Percentiles rank a stretch among this genome's conserved stretches.
phyloP scores from a whole-genome alignment of 2,113 vertebrate species.

The Phyllopteryx taeniolatus region DNA sequence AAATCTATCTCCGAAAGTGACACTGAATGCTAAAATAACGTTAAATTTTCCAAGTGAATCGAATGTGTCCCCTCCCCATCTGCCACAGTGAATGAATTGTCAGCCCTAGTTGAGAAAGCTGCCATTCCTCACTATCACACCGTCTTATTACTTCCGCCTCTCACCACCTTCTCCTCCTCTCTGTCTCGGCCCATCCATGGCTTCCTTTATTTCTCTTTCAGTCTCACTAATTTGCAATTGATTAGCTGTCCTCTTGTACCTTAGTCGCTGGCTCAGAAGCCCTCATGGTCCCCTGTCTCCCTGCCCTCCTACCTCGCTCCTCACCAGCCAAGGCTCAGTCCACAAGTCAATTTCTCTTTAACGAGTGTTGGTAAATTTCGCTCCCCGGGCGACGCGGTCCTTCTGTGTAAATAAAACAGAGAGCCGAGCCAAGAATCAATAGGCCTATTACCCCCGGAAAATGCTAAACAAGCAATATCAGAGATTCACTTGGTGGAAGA shows the following conservation, averaged over 20 bases:
- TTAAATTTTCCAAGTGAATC: slow-evolving; percentile 28
- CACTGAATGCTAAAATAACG: slow-evolving; percentile 7
- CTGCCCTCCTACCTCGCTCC: background rate
- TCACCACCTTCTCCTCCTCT: slow-evolving; percentile 43
- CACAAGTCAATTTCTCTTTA: slow-evolving; percentile 97
- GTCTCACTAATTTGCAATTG: slow-evolving; percentile 80
- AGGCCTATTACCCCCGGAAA: slow-evolving; percentile 96
- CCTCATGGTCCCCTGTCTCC: background rate
- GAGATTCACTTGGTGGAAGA: slow-evolving; percentile 87
- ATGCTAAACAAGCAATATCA: slow-evolving; percentile 99
- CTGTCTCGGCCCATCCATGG: slow-evolving; percentile 28
- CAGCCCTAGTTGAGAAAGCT: slow-evolving; percentile 43
- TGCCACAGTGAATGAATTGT: slow-evolving; percentile 52
- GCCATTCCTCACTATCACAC: slow-evolving; percentile 51
- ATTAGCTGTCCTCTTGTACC: slow-evolving; percentile 85
- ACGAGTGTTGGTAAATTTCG: slow-evolving; percentile 92
- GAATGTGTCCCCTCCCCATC: slow-evolving; percentile 24
- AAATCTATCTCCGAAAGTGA: background rate
- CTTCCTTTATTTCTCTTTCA: slow-evolving; percentile 59
- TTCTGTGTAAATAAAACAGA: slow-evolving; percentile 88
- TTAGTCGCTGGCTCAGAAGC: slow-evolving; percentile 41
- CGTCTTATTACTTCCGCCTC: slow-evolving; percentile 55
- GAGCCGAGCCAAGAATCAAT: slow-evolving; percentile 85
- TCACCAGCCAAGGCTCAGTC: slow-evolving; percentile 51
- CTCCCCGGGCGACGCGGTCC: slow-evolving; percentile 87